Percentiles rank a stretch among this genome's conserved stretches.
phyloP scores from a whole-genome alignment of 1,140 invertebrate genomes.

The Zophobas atratus region DNA sequence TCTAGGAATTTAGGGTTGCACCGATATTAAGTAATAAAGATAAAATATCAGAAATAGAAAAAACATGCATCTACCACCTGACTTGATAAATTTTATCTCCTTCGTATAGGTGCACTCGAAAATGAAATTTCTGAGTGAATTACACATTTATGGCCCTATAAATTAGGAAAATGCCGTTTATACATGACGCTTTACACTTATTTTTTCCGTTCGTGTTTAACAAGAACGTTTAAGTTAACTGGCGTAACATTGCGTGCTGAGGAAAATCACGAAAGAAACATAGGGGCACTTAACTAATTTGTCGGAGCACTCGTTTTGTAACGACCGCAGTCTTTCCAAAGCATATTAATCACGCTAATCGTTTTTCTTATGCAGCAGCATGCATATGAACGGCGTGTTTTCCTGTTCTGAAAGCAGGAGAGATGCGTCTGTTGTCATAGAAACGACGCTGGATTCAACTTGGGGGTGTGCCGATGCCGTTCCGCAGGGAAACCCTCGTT shows the following conservation, averaged over 20 bases:
- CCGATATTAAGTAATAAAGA: too few species aligned
- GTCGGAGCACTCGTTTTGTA: slow-evolving; percentile 40
- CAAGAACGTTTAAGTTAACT: slow-evolving; percentile 27
- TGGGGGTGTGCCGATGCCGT: slow-evolving; percentile 51
- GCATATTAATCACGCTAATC: slow-evolving; percentile 40
- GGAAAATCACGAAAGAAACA: slow-evolving; percentile 54
- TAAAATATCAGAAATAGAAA: too few species aligned
- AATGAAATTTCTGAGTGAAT: slow-evolving; percentile 9
- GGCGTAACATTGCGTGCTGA: slow-evolving; percentile 48
- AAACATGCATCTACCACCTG: neutral
- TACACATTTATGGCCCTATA: neutral
- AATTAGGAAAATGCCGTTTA: slow-evolving; percentile 8
- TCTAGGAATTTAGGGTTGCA: too few species aligned
- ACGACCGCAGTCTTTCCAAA: slow-evolving; percentile 33
- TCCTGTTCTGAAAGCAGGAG: slow-evolving; percentile 35
- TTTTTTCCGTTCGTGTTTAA: slow-evolving; percentile 35
- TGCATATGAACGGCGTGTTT: slow-evolving; percentile 41
- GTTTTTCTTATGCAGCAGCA: slow-evolving; percentile 42
- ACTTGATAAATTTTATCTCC: neutral
- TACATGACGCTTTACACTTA: slow-evolving; percentile 27
- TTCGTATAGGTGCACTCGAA: neutral
- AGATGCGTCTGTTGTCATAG: slow-evolving; percentile 59
- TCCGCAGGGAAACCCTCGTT: slow-evolving; percentile 24
- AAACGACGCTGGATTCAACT: slow-evolving; percentile 50
- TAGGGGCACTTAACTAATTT: slow-evolving; percentile 57